Evolutionary conservation across 2,888 invertebrate species (phyloP).

Genomic region (Rhagophthalmus giganteus): DNA sequence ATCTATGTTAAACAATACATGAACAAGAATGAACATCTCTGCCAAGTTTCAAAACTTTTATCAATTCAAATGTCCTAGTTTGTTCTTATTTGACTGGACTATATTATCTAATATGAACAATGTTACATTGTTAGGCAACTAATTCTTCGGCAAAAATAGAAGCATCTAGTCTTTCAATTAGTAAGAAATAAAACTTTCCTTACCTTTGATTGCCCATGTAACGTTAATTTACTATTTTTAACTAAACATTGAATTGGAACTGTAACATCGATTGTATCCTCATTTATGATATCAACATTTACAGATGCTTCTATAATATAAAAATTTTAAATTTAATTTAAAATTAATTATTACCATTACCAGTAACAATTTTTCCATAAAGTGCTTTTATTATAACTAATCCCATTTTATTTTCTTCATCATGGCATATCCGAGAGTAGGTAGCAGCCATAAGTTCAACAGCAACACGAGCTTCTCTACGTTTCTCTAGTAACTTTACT

Average conservation of each 20-base stretch:
- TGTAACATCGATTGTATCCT: slow-evolving; percentile 86
- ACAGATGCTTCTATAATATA: slow-evolving; percentile 36
- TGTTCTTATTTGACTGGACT: too few relatives aligned
- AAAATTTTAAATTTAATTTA: not conserved
- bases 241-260: slow-evolving; percentile 92
- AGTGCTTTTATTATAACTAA: slow-evolving; percentile 83
- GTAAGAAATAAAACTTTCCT: too few relatives aligned
- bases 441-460: slow-evolving; percentile 90
- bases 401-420: slow-evolving; percentile 82
- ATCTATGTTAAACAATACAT: too few relatives aligned
- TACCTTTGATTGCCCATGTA: slow-evolving; percentile 87
- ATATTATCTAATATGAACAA: too few relatives aligned
- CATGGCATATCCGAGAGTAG: slow-evolving; percentile 77
- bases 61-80: too few relatives aligned
- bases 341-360: slow-evolving; percentile 28
- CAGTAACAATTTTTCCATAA: slow-evolving; percentile 69
- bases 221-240: slow-evolving; percentile 83
- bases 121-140: too few relatives aligned
- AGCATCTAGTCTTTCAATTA: too few relatives aligned
- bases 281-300: too few relatives aligned
- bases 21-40: too few relatives aligned
- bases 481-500: slow-evolving; percentile 75
- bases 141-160: too few relatives aligned
- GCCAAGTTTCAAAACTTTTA: too few relatives aligned
- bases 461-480: slow-evolving; percentile 82